Evolutionary conservation across 2,113 vertebrate species (phyloP), one percentile per base, ranked within the genome.

Genomic region (Carlito syrichta): DNA sequence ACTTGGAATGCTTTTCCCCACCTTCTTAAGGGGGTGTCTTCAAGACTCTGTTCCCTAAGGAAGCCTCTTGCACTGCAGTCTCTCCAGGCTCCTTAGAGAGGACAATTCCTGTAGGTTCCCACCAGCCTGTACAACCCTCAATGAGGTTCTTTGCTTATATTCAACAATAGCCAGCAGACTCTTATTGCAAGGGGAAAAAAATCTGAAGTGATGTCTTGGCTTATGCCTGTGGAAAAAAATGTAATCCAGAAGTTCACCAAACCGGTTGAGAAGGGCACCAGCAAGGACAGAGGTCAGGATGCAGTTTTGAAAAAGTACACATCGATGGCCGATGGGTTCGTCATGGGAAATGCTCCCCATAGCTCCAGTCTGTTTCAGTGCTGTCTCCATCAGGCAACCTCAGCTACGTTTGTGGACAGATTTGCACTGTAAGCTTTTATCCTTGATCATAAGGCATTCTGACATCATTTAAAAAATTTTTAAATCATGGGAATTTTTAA

Each of bases 331-430:
- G 19, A 1, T 8, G 43, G 63, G 11, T 9, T 54, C 23, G 23
- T 22, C 50, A 3, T 17, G 32, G 40, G 35, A 20, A 52, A 62
- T 50, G 30, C 25, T 19, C 52, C n/a, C 30, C 27, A 22, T 1
- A 20, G 2, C 27, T 17, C 3, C 0, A 0, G 43, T 11, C 52
- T 50, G 3, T 0, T 16, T 1, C 0, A 4, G 14, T 1, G 4
- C 19, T 62, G 45, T n/a, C 74, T 69, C 48, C 16, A 0, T 78
- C 9, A 35, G 68, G 68, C 56, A 45, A 40, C 52, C 45, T 63
- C 12, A 0, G 35, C n/a, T 35, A 27, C 8, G 2, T 91, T 56
- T 68, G 74, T 50, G n/a, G 35, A 43, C 50, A 66, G 54, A 68
- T 35, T 17, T 66, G 27, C 32, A 35, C 19, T 56, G 25, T 10